These are phyloP conservation scores for Oxycera nigricornis DNA, from an alignment of 2,888 invertebrate genomes.

Conservation along the genomic window DNA sequence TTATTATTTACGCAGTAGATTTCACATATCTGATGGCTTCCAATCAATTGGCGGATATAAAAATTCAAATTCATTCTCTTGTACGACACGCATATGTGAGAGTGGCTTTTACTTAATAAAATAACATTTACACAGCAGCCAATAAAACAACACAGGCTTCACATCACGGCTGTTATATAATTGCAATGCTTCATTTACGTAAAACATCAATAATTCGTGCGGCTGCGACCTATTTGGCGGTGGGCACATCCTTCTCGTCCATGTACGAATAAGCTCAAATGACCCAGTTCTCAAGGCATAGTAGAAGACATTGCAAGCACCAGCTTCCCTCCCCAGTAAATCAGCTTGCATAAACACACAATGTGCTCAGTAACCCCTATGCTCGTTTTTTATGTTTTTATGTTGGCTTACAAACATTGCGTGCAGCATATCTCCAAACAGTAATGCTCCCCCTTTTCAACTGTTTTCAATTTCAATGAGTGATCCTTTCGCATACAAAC, in stretches of 20 bases:
- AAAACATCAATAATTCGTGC: not conserved
- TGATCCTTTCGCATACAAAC: not conserved
- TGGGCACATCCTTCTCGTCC: not conserved
- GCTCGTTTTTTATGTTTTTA: not conserved
- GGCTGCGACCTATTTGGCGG: not conserved
- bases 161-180: too few species aligned
- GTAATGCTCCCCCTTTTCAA: not conserved
- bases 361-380: not conserved
- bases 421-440: not conserved
- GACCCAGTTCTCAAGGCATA: not conserved
- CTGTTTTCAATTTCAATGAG: not conserved
- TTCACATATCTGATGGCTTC: too few species aligned
- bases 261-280: not conserved
- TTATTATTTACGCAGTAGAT: too few species aligned
- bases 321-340: not conserved
- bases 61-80: too few species aligned
- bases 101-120: too few species aligned
- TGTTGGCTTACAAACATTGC: not conserved
- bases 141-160: too few species aligned
- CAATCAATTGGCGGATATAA: too few species aligned
- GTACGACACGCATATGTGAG: too few species aligned
- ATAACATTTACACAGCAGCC: too few species aligned
- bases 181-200: not conserved
- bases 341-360: not conserved
- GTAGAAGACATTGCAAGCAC: not conserved